These are phyloP conservation scores for Cromileptes altivelis DNA, from an alignment of 2,113 vertebrate genomes.

Conservation along the genomic window DNA sequence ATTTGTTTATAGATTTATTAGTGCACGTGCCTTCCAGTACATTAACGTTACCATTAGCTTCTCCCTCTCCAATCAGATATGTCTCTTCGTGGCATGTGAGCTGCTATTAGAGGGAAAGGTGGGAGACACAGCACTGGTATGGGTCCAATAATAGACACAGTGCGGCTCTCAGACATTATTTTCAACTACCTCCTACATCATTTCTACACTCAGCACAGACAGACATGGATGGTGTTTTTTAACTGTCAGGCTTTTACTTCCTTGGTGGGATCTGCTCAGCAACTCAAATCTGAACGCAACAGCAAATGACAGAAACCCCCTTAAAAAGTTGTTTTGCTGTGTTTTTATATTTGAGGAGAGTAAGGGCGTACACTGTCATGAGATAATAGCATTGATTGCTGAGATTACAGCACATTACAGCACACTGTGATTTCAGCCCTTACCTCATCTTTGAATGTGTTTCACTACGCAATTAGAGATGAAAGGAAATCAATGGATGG, in stretches of 20 bases:
- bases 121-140: not conserved
- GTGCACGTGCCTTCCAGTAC: conserved; percentile 19
- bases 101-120: conserved; percentile 9
- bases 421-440: conserved; percentile 4
- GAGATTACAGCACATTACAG: not conserved
- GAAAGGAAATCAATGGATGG: not conserved
- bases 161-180: conserved; percentile 14
- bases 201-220: conserved; percentile 1
- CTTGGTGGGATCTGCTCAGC: not conserved
- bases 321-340: not conserved
- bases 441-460: not conserved
- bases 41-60: conserved; percentile 52
- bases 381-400: not conserved
- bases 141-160: not conserved
- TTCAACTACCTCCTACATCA: not conserved
- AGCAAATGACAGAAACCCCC: not conserved
- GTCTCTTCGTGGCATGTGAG: conserved; percentile 12
- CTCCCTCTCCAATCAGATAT: conserved; percentile 43
- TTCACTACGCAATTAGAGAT: not conserved
- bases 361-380: not conserved
- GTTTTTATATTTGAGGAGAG: not conserved
- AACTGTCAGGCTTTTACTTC: not conserved
- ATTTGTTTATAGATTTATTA: conserved; percentile 50
- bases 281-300: not conserved
- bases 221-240: too few species aligned